Base-by-base conservation (phyloP, 2,888 invertebrate species). In the Drosophila parthenogenetica region DNA sequence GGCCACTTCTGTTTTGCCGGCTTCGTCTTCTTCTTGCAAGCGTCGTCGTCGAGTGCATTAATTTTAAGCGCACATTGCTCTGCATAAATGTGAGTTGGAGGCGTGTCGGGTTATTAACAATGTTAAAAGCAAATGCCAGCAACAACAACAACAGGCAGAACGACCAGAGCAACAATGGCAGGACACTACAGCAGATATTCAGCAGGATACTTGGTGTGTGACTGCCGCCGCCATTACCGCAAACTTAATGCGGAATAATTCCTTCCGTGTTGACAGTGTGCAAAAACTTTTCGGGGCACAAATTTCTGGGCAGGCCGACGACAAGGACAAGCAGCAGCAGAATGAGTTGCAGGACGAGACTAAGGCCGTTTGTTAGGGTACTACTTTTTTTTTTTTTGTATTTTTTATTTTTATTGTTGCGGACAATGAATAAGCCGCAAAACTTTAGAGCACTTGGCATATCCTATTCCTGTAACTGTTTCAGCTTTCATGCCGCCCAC, bases 161-260 rank as follows among this genome's bases (percentile, higher is more conserved):
- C 8, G 13, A 13, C 8, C 29, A 29, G 29, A 29, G 29, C 71
- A 65, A 53, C 53, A 73, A 48, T 46, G 55, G 7, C 53, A 14
- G 68, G 40, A 42, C 50, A 61, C 50, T 54, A 39, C 14, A 54
- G 40, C 40, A 35, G 39, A 58, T 35, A 35, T 35, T 13, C 35
- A 35, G 35, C 35, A 35, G 77, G 58, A 69, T 70, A 76, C 75
- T 73, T 61, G 71, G 69, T 58, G 66, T 75, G 76, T 81, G 73
- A 73, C 70, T 82, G 88, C 70, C 86, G 86, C 72, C 69, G 75
- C 83, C 88, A 88, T 88, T 86, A 86, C 88, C 88, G 67, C 83
- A 88, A 84, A 84, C 90, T 90, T 90, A 90, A 89, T 89, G 87
- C 89, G 77, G 87, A 89, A 89, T 89, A 88, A 88, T 85, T 84